phyloP scores from a whole-genome alignment of 2,888 invertebrate genomes.

The Penaeus monodon region DNA sequence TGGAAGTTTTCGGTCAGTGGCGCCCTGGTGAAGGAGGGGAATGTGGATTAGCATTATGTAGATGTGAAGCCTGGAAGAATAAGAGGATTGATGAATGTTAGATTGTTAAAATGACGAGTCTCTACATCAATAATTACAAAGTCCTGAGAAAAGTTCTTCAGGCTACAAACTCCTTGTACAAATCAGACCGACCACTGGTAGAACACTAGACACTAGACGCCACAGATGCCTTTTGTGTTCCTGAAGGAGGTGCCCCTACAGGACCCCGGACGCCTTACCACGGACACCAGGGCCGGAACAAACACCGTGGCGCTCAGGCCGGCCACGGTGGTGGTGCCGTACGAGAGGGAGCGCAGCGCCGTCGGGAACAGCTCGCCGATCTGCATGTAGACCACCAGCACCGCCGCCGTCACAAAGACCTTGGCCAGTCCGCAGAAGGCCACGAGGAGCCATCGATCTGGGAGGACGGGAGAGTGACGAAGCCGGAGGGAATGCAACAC shows the following conservation, averaged over 20 bases:
- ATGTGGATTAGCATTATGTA: no score
- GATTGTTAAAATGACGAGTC: no score
- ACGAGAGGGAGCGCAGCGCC: constrained; percentile 47
- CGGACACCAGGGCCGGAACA: constrained; percentile 49
- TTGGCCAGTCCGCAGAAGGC: constrained; percentile 48
- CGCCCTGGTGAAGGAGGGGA: constrained; percentile 34
- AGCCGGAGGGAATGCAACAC: no score
- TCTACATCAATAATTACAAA: no score
- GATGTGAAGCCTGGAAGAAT: no score
- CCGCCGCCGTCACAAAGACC: constrained; percentile 48
- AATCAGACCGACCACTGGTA: no score
- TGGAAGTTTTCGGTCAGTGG: constrained; percentile 26
- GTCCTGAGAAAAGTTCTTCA: no score
- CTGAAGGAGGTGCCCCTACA: no score
- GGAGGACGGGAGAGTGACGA: background rate
- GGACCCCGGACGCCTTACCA: constrained; percentile 24
- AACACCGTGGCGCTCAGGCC: constrained; percentile 47
- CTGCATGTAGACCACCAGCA: constrained; percentile 62
- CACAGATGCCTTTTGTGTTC: background rate
- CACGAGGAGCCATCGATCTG: constrained; percentile 39
- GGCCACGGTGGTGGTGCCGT: constrained; percentile 46
- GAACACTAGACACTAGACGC: background rate
- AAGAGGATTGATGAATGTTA: background rate
- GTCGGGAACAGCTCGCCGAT: constrained; percentile 63
- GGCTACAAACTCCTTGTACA: no score